Evolutionary conservation across 1,140 invertebrate genomes (phyloP).

Genomic region (Varroa destructor): DNA sequence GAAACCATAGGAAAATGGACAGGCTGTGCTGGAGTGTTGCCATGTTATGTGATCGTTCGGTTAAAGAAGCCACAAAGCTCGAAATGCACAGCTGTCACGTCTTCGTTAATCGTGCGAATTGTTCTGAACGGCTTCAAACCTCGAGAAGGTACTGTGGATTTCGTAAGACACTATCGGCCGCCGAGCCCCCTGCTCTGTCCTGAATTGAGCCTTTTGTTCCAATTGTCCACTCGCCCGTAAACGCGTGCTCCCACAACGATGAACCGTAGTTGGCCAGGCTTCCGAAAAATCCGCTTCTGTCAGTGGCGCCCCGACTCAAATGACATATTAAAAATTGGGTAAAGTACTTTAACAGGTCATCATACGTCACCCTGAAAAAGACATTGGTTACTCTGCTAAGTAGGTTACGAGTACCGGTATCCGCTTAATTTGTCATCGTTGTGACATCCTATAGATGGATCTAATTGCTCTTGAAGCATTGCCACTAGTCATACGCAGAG

Average conservation of each 20-base stretch:
- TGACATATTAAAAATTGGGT: conserved; percentile 22
- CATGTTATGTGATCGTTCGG: too few species aligned
- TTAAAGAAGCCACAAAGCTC: too few species aligned
- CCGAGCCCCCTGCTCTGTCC: conserved; percentile 18
- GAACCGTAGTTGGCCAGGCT: not conserved
- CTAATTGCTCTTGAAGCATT: too few species aligned
- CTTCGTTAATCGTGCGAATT: too few species aligned
- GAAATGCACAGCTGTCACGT: too few species aligned
- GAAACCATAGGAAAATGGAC: too few species aligned
- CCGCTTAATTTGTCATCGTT: too few species aligned
- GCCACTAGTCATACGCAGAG: too few species aligned
- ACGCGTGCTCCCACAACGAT: not conserved
- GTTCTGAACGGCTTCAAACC: not conserved
- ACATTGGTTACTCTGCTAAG: not conserved
- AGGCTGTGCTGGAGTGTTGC: too few species aligned
- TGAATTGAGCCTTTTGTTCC: not conserved
- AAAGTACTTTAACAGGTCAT: conserved; percentile 19
- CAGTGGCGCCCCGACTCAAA: conserved; percentile 1
- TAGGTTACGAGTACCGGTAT: too few species aligned
- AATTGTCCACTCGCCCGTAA: conserved; percentile 16
- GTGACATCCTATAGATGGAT: too few species aligned
- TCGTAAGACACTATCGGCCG: not conserved
- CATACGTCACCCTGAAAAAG: conserved; percentile 15
- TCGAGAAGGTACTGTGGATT: conserved; percentile 18
- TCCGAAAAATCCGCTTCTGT: not conserved